phyloP scores from a whole-genome alignment of 2,888 invertebrate species.

The Hyposoter dolosus region DNA sequence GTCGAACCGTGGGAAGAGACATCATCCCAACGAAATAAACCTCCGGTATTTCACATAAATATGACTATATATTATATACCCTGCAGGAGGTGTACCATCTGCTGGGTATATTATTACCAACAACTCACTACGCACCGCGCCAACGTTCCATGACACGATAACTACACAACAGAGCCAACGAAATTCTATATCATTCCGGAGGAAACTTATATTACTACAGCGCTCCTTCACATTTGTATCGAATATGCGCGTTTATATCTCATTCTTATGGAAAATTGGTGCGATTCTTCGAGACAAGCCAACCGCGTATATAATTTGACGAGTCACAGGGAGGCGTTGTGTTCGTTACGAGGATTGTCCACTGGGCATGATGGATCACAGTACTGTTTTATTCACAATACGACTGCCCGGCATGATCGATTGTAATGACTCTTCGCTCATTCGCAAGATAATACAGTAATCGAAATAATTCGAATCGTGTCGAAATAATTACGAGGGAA shows the following conservation, averaged over 20 bases:
- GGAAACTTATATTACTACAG: constrained; percentile 17
- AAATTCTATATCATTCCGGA: constrained; percentile 40
- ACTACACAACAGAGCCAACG: constrained; percentile 39
- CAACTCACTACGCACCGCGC: constrained; percentile 3
- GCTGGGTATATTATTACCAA: constrained; percentile 47
- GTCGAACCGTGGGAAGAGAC: not conserved
- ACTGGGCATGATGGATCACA: not conserved
- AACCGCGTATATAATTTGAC: constrained; percentile 9
- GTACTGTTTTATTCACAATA: not conserved
- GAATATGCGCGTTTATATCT: constrained; percentile 4
- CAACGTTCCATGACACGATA: constrained; percentile 20
- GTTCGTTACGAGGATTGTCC: not conserved
- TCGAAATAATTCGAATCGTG: not conserved
- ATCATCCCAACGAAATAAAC: not conserved
- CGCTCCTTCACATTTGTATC: constrained; percentile 9
- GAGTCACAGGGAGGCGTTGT: not conserved
- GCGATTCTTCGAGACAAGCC: constrained; percentile 17
- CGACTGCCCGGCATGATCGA: not conserved
- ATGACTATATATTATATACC: not conserved
- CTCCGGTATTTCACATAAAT: not conserved
- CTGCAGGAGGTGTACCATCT: constrained; percentile 7
- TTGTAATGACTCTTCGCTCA: not conserved
- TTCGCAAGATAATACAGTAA: not conserved
- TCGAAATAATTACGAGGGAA: not conserved
- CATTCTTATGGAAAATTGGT: constrained; percentile 34